Evolutionary conservation across 2,888 invertebrate genomes (phyloP).

Genomic region (Drosophila anceps): DNA sequence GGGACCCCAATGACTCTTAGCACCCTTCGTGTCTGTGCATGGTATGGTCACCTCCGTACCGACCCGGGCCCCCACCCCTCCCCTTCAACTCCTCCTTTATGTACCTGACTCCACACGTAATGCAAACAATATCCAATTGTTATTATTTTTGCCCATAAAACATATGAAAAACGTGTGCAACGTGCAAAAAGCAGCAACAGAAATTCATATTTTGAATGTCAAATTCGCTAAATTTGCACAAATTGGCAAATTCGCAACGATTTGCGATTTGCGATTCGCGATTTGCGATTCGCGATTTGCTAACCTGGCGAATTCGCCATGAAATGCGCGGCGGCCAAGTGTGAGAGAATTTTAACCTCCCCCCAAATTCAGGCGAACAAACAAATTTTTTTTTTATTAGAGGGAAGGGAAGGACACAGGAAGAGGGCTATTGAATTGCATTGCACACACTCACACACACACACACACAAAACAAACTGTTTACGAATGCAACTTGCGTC

Average conservation of each 20-base stretch:
- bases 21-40: slow-evolving; percentile 57
- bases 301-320: slow-evolving; percentile 65
- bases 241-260: slow-evolving; percentile 58
- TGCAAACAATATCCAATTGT: slow-evolving; percentile 65
- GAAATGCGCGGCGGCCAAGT: slow-evolving; percentile 69
- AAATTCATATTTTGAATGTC: slow-evolving; percentile 69
- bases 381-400: background rate
- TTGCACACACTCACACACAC: slow-evolving; percentile 18
- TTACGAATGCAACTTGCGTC: slow-evolving; percentile 72
- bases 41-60: slow-evolving; percentile 1
- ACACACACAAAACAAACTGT: slow-evolving; percentile 36
- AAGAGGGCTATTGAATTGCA: slow-evolving; percentile 46
- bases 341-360: slow-evolving; percentile 68
- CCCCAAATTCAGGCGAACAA: slow-evolving; percentile 1
- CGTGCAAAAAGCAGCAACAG: slow-evolving; percentile 63
- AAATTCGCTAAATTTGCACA: slow-evolving; percentile 68
- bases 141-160: slow-evolving; percentile 76
- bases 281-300: slow-evolving; percentile 58
- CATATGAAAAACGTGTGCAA: slow-evolving; percentile 77
- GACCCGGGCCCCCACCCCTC: background rate
- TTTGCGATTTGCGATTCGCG: slow-evolving; percentile 15
- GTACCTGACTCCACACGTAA: slow-evolving; percentile 41
- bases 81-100: background rate
- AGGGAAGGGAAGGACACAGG: background rate
- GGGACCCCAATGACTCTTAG: slow-evolving; percentile 59